These are phyloP conservation scores for Entomyzon cyanotis DNA, from an alignment of 2,113 vertebrate species.

Conservation along the genomic window DNA sequence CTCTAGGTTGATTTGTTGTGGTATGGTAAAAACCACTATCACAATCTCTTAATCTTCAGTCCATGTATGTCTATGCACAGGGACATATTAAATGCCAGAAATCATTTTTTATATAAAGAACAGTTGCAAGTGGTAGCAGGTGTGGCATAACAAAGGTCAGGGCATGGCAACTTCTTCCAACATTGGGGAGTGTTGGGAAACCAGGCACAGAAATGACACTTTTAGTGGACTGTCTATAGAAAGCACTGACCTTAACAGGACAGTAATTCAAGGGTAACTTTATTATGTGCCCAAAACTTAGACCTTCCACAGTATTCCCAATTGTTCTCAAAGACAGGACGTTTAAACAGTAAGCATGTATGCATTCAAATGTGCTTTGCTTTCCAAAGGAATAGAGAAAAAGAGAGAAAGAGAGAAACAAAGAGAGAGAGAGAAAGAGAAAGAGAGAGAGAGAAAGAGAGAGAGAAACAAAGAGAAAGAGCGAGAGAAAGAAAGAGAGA, in stretches of 20 bases:
- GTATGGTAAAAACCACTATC: background rate
- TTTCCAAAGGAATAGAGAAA: background rate
- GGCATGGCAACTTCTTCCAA: background rate
- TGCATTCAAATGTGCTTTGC: background rate
- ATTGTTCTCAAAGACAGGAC: background rate
- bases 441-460: no score
- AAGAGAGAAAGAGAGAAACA: no score
- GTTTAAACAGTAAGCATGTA: background rate
- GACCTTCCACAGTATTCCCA: background rate
- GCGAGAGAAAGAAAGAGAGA: no score
- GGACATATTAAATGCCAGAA: background rate
- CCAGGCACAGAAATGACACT: background rate
- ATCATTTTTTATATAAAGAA: background rate
- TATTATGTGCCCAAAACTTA: background rate
- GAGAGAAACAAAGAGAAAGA: no score
- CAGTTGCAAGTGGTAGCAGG: background rate
- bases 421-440: no score
- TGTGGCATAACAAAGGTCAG: background rate
- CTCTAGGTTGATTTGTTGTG: background rate
- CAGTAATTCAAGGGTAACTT: background rate
- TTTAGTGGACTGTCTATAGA: background rate
- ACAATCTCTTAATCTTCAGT: background rate
- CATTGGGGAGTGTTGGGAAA: background rate
- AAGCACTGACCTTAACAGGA: background rate
- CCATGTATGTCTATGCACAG: rapidly evolving